Evolutionary conservation across 2,888 invertebrate genomes (phyloP).

Genomic region (Sturmia bella): DNA sequence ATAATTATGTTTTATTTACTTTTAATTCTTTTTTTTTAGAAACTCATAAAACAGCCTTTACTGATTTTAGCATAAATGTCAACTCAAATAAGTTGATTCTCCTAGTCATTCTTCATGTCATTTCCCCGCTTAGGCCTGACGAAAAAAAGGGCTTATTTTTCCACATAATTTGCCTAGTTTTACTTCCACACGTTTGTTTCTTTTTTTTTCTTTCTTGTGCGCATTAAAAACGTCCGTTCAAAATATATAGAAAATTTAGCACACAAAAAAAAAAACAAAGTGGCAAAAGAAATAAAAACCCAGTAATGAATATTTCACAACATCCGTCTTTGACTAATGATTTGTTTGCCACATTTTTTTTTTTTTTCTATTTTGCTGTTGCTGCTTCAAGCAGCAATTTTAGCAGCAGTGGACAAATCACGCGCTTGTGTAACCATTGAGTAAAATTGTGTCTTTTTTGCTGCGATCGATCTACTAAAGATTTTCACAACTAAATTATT

Average conservation of each 20-base stretch:
- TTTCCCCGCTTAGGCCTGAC: too few species aligned
- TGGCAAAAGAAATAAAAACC: neutral
- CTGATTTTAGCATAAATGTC: too few species aligned
- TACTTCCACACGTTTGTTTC: neutral
- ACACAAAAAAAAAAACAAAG: neutral
- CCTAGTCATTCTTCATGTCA: too few species aligned
- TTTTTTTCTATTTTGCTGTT: neutral
- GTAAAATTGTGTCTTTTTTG: slow-evolving; percentile 27
- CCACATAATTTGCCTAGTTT: too few species aligned
- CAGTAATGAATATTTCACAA: slow-evolving; percentile 66
- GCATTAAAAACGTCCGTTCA: neutral
- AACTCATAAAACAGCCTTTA: too few species aligned
- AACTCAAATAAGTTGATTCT: too few species aligned
- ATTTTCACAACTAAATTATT: slow-evolving; percentile 49
- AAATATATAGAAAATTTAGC: slow-evolving; percentile 4
- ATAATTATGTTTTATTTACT: too few species aligned
- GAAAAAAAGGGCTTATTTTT: too few species aligned
- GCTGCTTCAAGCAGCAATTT: neutral
- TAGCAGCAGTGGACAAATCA: slow-evolving; percentile 60
- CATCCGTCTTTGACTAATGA: slow-evolving; percentile 70
- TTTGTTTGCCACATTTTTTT: slow-evolving; percentile 42
- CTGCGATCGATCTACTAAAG: neutral
- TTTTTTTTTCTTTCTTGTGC: neutral
- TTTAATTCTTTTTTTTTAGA: too few species aligned
- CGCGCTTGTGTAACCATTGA: slow-evolving; percentile 65